Conservation (phyloP, 2,113 vertebrate species). For the Saccopteryx leptura region DNA sequence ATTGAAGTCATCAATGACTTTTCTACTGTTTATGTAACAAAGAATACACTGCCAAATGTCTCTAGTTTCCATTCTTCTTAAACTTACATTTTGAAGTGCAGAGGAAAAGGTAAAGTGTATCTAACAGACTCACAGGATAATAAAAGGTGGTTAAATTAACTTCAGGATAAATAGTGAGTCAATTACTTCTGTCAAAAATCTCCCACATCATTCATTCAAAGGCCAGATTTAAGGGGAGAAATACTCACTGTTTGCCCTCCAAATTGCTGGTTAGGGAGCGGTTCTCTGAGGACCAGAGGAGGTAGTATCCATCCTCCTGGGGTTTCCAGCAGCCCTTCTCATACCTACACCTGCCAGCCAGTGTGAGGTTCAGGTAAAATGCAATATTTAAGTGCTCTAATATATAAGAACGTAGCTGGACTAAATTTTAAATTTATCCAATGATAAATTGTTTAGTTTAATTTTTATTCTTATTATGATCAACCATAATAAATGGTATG, state of each 20-base stretch:
- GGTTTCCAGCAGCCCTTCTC: not conserved
- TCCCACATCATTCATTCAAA: not conserved
- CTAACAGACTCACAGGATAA: not conserved
- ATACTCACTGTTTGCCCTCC: not conserved
- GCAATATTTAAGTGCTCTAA: not conserved
- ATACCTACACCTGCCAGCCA: not conserved
- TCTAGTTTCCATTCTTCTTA: not conserved
- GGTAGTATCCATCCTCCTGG: not conserved
- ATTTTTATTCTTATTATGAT: not conserved
- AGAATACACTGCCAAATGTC: not conserved
- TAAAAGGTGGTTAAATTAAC: not conserved
- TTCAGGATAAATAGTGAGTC: not conserved
- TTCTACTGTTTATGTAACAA: not conserved
- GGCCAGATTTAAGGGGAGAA: not conserved
- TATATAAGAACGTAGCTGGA: not conserved
- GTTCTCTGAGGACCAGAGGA: not conserved
- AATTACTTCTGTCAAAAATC: conserved; percentile 34
- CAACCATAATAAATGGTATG: conserved; percentile 32
- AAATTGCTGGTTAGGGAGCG: not conserved
- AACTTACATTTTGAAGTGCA: conserved; percentile 6
- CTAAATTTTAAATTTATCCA: conserved; percentile 15
- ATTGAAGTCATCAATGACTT: not conserved
- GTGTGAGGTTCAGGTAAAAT: not conserved
- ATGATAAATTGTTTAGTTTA: conserved; percentile 4
- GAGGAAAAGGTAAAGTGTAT: not conserved